Evolutionary conservation across 2,888 invertebrate species (phyloP).

Genomic region (Xestia sexstrigata): DNA sequence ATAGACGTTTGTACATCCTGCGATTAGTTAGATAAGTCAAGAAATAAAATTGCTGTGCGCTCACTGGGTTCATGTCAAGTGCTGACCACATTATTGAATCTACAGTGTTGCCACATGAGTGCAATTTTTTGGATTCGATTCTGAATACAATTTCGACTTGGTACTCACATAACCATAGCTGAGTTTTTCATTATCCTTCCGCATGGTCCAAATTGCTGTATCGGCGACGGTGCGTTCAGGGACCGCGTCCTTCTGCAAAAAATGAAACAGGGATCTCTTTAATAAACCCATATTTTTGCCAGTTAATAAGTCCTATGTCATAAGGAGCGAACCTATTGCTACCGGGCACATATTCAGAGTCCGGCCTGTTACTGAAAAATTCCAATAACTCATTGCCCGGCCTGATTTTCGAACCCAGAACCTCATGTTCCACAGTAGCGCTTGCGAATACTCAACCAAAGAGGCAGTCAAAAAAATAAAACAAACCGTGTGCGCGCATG

Average conservation of each 20-base stretch:
- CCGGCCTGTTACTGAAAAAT: neutral
- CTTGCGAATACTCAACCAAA: neutral
- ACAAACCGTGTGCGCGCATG: neutral
- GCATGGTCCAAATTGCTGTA: slow-evolving; percentile 99
- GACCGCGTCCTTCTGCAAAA: slow-evolving; percentile 97
- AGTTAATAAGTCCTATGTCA: neutral
- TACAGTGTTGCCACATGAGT: neutral
- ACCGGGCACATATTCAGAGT: neutral
- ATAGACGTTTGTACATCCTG: neutral
- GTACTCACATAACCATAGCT: slow-evolving; percentile 98
- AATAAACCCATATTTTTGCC: neutral
- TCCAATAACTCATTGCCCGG: neutral
- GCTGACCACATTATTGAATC: neutral
- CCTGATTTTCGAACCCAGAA: neutral
- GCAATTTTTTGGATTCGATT: neutral
- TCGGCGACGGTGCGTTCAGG: slow-evolving; percentile 98
- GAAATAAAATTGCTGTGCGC: neutral
- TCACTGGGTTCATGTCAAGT: neutral
- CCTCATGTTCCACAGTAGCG: neutral
- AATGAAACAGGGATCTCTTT: neutral
- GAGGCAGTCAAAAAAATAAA: neutral
- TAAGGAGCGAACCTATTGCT: neutral
- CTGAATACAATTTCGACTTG: neutral
- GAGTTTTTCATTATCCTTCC: slow-evolving; percentile 99
- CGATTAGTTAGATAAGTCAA: neutral